These are phyloP conservation scores for Chloroclystis v-ata DNA, from an alignment of 2,888 invertebrate species.

Conservation along the genomic window DNA sequence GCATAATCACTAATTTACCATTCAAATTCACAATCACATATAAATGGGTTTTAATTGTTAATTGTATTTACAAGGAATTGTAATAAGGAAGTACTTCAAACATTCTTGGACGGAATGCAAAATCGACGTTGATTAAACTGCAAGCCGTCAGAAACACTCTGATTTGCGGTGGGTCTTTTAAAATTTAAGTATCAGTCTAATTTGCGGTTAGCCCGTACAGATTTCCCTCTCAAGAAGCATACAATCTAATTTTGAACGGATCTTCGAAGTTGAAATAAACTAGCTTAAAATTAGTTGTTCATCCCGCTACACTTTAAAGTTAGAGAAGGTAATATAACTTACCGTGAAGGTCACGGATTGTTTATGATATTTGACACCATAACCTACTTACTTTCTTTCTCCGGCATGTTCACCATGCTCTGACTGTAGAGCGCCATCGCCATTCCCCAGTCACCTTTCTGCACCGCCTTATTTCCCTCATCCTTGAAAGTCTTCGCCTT, in stretches of 20 bases:
- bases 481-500: conserved; percentile 82
- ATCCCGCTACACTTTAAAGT: no score
- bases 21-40: conserved; percentile 17
- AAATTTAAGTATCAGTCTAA: not conserved
- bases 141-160: not conserved
- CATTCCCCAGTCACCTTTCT: conserved; percentile 81
- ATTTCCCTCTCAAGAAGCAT: conserved; percentile 9
- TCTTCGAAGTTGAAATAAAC: not conserved
- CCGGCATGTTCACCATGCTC: conserved; percentile 82
- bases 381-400: conserved; percentile 79
- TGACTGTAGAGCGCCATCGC: conserved; percentile 84
- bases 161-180: not conserved
- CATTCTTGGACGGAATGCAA: conserved; percentile 8
- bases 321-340: no score
- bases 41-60: conserved; percentile 16
- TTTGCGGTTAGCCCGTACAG: conserved; percentile 3
- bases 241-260: conserved; percentile 8
- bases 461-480: conserved; percentile 85
- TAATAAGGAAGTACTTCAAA: conserved; percentile 13
- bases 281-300: no score
- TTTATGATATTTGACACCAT: conserved; percentile 30
- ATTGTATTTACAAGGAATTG: conserved; percentile 17
- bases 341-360: conserved; percentile 29
- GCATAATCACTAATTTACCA: conserved; percentile 6
- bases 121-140: conserved; percentile 10